phyloP scores from a whole-genome alignment of 2,797 vertebrate species.

The Scyliorhinus canicula region DNA sequence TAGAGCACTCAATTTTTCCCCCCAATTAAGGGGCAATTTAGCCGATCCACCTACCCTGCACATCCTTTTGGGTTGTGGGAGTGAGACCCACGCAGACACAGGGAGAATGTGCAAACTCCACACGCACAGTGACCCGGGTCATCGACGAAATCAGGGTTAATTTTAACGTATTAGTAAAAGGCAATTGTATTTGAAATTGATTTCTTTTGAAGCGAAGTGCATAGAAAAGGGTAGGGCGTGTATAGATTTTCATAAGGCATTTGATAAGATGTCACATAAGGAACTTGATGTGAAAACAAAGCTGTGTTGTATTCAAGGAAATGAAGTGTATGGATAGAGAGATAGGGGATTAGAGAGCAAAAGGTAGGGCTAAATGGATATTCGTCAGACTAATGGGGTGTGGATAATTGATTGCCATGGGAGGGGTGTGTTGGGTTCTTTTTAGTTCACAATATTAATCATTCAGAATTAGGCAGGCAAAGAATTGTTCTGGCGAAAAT shows the following conservation, averaged over 20 bases:
- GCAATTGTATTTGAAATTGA: background rate
- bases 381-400: no score
- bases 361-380: background rate
- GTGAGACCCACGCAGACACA: no score
- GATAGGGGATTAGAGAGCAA: background rate
- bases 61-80: no score
- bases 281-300: background rate
- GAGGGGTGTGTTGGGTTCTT: background rate
- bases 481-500: background rate
- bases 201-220: background rate
- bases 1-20: no score
- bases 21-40: no score
- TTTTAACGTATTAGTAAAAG: background rate
- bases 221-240: background rate
- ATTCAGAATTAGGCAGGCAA: background rate
- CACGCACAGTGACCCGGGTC: no score
- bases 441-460: background rate
- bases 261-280: background rate
- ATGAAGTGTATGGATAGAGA: background rate
- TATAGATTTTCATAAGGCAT: background rate
- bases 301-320: background rate
- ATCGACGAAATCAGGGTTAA: no score
- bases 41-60: no score
- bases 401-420: no score
- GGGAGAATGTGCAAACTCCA: no score